Conservation (phyloP, 2,113 vertebrate species). For the Mormyrus iriodes region DNA sequence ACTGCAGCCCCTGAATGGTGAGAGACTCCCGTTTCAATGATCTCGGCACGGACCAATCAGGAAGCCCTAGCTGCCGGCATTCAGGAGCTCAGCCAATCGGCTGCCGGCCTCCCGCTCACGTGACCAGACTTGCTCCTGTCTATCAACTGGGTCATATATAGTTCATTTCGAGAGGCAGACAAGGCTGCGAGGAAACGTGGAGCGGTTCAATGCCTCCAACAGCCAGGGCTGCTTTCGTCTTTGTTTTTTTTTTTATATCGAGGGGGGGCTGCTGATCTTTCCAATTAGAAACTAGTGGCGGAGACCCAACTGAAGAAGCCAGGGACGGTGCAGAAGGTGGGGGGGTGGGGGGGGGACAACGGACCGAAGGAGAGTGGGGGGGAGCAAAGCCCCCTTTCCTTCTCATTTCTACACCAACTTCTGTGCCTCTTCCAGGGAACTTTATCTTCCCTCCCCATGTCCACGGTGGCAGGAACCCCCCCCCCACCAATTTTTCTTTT, state of each 20-base stretch:
- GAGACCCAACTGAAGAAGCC: conserved; percentile 35
- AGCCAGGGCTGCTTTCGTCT: conserved; percentile 36
- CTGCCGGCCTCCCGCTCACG: conserved; percentile 58
- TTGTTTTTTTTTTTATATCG: conserved; percentile 8
- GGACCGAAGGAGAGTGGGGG: not conserved
- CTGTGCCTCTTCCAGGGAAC: conserved; percentile 49
- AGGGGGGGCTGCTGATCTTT: conserved; percentile 33
- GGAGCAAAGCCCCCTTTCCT: conserved; percentile 38
- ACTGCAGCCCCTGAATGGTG: conserved; percentile 64
- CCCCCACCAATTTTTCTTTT: conserved; percentile 40
- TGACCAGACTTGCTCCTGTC: conserved; percentile 81
- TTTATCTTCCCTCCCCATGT: conserved; percentile 38
- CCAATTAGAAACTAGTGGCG: conserved; percentile 44
- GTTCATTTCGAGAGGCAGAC: conserved; percentile 75
- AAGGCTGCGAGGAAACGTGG: conserved; percentile 71
- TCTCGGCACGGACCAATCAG: conserved; percentile 72
- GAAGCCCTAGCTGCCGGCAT: conserved; percentile 52
- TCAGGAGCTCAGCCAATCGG: conserved; percentile 66
- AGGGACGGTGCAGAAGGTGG: conserved; percentile 37
- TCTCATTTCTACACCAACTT: conserved; percentile 53
- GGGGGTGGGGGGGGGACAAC: not conserved
- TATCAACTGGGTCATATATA: conserved; percentile 88
- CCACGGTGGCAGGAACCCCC: not conserved
- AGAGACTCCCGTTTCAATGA: conserved; percentile 74
- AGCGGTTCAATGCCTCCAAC: conserved; percentile 67